Evolutionary conservation across 2,797 vertebrate genomes (phyloP).

Genomic region (Squalus acanthias): DNA sequence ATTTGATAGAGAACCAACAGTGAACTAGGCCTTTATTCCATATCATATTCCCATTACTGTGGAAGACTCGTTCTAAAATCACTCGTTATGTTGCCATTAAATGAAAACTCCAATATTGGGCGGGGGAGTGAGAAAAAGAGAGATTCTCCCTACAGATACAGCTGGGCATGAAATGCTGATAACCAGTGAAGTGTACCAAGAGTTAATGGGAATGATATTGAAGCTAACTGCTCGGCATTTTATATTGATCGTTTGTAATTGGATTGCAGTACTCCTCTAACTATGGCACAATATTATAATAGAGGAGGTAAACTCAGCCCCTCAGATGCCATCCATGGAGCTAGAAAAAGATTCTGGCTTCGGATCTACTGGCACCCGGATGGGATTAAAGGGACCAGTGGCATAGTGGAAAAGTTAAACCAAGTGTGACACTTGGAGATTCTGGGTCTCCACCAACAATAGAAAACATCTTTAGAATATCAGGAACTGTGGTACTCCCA

Average conservation of each 20-base stretch:
- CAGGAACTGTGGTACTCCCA: background rate
- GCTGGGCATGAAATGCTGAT: background rate
- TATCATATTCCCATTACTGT: background rate
- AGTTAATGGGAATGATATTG: background rate
- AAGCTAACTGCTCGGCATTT: background rate
- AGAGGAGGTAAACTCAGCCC: background rate
- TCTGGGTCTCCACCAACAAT: background rate
- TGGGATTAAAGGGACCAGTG: background rate
- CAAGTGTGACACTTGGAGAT: background rate
- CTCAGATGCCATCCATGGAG: background rate
- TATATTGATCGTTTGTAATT: background rate
- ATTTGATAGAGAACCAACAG: background rate
- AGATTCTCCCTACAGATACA: background rate
- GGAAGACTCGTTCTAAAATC: background rate
- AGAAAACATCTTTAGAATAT: background rate
- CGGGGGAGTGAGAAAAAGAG: background rate
- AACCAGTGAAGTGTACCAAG: background rate
- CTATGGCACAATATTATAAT: background rate
- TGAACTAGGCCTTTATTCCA: background rate
- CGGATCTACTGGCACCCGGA: background rate
- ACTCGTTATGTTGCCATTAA: background rate
- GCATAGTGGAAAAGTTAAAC: background rate
- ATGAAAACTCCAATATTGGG: background rate
- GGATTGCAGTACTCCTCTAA: background rate
- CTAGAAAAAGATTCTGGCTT: background rate